Base-by-base conservation (phyloP, 1,140 invertebrate genomes). In the Pseudobourletiella spinata region DNA sequence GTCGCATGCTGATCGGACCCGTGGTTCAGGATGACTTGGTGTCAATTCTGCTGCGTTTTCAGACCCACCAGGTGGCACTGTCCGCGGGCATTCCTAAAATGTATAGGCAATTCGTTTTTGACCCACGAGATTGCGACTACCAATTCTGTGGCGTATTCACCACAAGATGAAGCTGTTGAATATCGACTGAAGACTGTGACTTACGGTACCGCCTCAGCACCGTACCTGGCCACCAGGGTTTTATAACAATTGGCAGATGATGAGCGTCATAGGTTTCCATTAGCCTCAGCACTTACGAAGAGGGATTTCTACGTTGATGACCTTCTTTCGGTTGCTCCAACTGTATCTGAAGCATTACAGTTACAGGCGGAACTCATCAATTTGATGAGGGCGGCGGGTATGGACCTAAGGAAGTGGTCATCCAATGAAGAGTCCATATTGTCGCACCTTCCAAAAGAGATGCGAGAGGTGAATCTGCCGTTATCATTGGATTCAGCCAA, bases 101-200 rank as follows among this genome's bases (percentile, higher is more conserved):
- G 71, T 71, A 69, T 59, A 59, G 69, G 1, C 54, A 61, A 48
- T 32, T 67, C 4, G 2, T n/a, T 30, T 39, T 64, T 1, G 8
- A 59, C 6, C 1, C 20, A 14, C 28, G 58, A 32, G 60, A 55
- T 44, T 20, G 15, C 16, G 43, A 69, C 25, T 63, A 69, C 22
- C 75, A 77, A 70, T 54, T 77, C 0, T 77, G 75, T 73, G 57
- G 73, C 39, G 29, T 71, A 35, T 54, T 59, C 16, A 50, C 64
- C 15, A 42, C 57, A 42, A 54, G 67, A 11, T 42, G 46, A 1
- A 57, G n/a, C 70, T 1, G 1, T 20, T 1, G 57, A 57, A 29
- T 75, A 68, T 68, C 15, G 63, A 24, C 54, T 73, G 16, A 68
- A 52, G 3, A 71, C 71, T 1, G 72, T 75, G 0, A 71, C 72